Evolutionary conservation across 2,113 vertebrate genomes (phyloP), one percentile per base, ranked within the genome.

Genomic region (Catharus minimus): DNA sequence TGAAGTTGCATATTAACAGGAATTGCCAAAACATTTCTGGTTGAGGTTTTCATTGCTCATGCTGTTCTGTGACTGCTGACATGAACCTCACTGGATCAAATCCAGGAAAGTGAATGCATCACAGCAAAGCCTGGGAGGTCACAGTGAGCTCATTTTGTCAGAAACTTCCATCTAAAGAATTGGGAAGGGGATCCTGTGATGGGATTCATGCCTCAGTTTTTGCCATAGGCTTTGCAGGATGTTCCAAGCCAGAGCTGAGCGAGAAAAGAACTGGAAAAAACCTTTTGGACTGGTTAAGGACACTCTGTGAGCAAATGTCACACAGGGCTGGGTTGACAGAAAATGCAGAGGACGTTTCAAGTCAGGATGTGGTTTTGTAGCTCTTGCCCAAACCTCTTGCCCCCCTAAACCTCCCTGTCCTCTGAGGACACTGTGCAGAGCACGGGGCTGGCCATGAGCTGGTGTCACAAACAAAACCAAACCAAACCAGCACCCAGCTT

Each of bases 291-390:
- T 62, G 4, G 23, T 9, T 38, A 72, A 68, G 92, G 80, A 43
- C 53, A 84, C 75, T 18, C 36, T 86, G 41, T 64, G n/a, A 58
- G 78, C 78, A 89, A n/a, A 75, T 71, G 69, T 83, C 52, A 39
- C 18, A 16, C 50, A 44, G 50, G 66, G 36, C 52, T 36, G 71
- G 30, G 30, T 3, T 88, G 84, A 88, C 5, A 86, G 10, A 74
- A 74, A 87, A 79, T 88, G 28, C 52, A 82, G 73, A 91, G 69
- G 93, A 72, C 4, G 0, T 44, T 26, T 82, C 83, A 44, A 88
- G 33, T 17, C 86, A 61, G 46, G 87, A 92, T 95, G 83, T 89
- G 79, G 86, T 91, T 95, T 94, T 69, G 67, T 46, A 69, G 38
- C 74, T 94, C 46, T 64, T 90, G 83, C 23, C 75, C 91, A 79